phyloP scores from a whole-genome alignment of 64 coral and sea anemone genomes.

The Catalaphyllia jardinei region DNA sequence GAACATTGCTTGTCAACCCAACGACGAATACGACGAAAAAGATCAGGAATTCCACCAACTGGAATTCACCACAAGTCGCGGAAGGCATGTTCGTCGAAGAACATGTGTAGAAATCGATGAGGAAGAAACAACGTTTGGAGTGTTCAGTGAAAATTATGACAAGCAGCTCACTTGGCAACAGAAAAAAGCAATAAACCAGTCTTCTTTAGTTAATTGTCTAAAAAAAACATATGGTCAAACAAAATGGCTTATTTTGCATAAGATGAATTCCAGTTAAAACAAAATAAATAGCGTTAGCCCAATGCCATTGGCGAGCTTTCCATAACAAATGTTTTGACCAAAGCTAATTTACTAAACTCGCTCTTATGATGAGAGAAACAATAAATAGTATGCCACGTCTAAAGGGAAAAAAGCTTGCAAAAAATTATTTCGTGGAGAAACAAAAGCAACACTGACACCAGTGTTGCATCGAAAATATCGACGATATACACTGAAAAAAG shows the following conservation, averaged over 20 bases:
- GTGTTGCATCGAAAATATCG: too few relatives aligned
- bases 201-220: background rate
- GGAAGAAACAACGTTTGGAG: too few relatives aligned
- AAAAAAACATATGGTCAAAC: background rate
- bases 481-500: too few relatives aligned
- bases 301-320: background rate
- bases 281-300: background rate
- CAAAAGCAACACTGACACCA: background rate
- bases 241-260: background rate
- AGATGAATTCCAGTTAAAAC: background rate
- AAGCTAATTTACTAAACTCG: background rate
- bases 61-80: background rate
- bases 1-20: background rate
- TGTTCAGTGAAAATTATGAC: too few relatives aligned
- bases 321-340: background rate
- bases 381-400: too few relatives aligned
- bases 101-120: background rate
- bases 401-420: background rate
- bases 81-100: background rate
- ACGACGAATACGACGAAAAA: background rate
- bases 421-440: background rate
- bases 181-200: background rate
- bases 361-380: too few relatives aligned
- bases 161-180: too few relatives aligned
- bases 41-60: background rate